Conservation (phyloP, 2,888 invertebrate species). For the Eremobia ochroleuca region DNA sequence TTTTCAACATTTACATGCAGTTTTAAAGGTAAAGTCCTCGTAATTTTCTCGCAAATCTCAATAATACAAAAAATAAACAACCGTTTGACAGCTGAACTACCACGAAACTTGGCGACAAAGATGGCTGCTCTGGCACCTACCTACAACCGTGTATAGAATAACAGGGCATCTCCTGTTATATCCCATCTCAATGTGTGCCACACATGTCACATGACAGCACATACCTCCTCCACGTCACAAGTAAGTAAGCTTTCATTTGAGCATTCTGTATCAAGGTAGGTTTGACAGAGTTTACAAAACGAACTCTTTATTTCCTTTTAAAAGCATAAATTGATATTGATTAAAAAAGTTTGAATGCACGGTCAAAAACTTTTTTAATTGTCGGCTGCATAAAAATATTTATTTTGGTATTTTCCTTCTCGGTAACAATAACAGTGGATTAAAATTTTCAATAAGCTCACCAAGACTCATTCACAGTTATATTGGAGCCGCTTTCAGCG, state of each 20-base stretch:
- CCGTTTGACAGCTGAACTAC: too few relatives aligned
- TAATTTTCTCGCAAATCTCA: too few relatives aligned
- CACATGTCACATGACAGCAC: too few relatives aligned
- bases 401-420: slow-evolving; percentile 26
- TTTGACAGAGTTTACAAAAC: background rate
- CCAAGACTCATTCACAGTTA: slow-evolving; percentile 26
- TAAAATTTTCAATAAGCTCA: slow-evolving; percentile 42
- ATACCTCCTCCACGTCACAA: background rate
- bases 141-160: too few relatives aligned
- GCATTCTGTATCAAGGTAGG: too few relatives aligned
- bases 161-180: too few relatives aligned
- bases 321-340: slow-evolving; percentile 19
- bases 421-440: slow-evolving; percentile 12
- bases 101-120: too few relatives aligned
- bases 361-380: slow-evolving; percentile 23
- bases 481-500: slow-evolving; percentile 17
- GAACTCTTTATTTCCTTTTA: background rate
- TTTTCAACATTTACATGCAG: too few relatives aligned
- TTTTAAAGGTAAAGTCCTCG: too few relatives aligned
- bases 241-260: background rate
- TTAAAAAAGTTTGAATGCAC: slow-evolving; percentile 30
- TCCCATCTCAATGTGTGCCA: too few relatives aligned
- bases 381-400: slow-evolving; percentile 37
- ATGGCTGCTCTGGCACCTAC: too few relatives aligned
- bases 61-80: too few relatives aligned